Percentiles rank a stretch among this genome's conserved stretches.
These are phyloP conservation scores for Epinephelus moara DNA, from an alignment of 2,113 vertebrate species.

Conservation along the genomic window DNA sequence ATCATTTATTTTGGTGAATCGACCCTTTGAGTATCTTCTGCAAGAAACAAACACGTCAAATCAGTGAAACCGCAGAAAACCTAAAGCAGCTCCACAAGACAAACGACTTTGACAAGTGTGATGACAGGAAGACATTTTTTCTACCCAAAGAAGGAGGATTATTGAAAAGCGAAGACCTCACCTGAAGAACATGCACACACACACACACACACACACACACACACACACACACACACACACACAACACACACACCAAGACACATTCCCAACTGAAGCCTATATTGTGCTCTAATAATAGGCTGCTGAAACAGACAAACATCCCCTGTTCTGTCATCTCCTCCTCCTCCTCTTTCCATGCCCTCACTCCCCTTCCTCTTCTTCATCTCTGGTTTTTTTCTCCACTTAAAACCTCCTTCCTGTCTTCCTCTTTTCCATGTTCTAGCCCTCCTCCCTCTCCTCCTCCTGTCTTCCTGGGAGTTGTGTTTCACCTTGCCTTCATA, in stretches of 20 bases:
- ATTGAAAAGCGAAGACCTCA: conserved; percentile 42
- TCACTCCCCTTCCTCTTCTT: conserved; percentile 22
- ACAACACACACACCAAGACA: conserved; percentile 3
- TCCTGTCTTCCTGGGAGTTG: conserved; percentile 4
- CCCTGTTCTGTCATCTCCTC: conserved; percentile 39
- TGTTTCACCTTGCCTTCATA: background rate
- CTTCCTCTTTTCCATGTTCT: background rate
- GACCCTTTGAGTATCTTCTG: no score
- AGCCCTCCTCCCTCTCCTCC: background rate
- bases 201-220: background rate
- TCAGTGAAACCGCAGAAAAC: background rate
- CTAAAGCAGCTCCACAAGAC: no score
- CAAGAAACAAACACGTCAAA: background rate
- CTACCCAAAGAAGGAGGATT: background rate
- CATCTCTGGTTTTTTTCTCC: background rate
- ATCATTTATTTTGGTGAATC: no score
- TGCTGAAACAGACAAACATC: conserved; percentile 53
- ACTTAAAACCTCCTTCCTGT: conserved; percentile 21
- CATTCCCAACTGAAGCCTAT: conserved; percentile 29
- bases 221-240: background rate
- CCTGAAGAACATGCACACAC: conserved; percentile 33
- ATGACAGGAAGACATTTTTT: background rate
- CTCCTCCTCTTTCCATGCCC: conserved; percentile 44
- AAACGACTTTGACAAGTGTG: background rate
- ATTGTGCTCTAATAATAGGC: conserved; percentile 60